Percentiles rank a stretch among this genome's conserved stretches.
These are phyloP conservation scores for Silurus aristotelis DNA, from an alignment of 2,797 vertebrate genomes.

Conservation along the genomic window DNA sequence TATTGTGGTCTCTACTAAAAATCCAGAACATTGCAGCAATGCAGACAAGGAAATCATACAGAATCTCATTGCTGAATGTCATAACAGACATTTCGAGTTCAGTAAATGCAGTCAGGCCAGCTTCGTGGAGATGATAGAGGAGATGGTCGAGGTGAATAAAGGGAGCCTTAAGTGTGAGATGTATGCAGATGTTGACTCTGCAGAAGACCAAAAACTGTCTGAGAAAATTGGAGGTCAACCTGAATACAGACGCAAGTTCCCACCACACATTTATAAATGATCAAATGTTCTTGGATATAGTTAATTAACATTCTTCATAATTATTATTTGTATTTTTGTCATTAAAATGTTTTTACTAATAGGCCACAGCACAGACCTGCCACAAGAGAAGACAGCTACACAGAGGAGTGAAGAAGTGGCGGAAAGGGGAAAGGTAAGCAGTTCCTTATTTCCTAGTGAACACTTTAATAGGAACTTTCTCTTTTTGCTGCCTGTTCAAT, in stretches of 20 bases:
- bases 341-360: neutral
- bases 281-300: neutral
- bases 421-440: neutral
- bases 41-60: neutral
- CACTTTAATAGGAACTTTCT: no score
- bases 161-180: neutral
- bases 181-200: neutral
- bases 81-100: neutral
- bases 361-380: neutral
- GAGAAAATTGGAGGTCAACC: neutral
- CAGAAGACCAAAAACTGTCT: neutral
- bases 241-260: neutral
- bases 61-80: neutral
- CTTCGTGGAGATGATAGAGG: neutral
- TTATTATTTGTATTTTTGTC: neutral
- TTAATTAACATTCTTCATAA: no score
- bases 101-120: neutral
- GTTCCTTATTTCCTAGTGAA: neutral
- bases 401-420: neutral
- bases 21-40: neutral
- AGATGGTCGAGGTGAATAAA: slow-evolving; percentile 6
- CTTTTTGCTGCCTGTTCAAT: no score
- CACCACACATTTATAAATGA: neutral
- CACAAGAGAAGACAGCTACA: neutral
- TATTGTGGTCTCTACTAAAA: neutral